Conservation (phyloP, 2,113 vertebrate species). For the Hyaena hyaena region DNA sequence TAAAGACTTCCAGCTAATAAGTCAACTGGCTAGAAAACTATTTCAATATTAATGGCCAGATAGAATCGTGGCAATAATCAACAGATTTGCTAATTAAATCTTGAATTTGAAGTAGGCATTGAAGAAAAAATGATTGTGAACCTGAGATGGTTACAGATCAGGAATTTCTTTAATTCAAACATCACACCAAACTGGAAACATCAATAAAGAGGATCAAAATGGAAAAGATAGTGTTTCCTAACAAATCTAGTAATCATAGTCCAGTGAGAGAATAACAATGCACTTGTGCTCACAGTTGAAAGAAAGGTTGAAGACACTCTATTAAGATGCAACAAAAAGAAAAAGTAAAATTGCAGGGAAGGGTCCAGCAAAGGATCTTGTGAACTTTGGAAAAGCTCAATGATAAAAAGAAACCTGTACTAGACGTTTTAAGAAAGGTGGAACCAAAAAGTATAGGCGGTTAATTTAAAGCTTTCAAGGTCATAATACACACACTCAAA, state of each 20-base stretch:
- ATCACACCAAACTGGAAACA: neutral
- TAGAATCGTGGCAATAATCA: neutral
- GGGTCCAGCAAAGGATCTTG: constrained; percentile 33
- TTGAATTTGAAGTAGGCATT: constrained; percentile 48
- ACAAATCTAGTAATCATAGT: constrained; percentile 57
- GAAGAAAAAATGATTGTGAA: constrained; percentile 23
- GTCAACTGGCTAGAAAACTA: neutral
- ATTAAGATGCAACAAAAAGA: constrained; percentile 60
- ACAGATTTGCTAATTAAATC: constrained; percentile 35
- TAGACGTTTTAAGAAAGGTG: constrained; percentile 57
- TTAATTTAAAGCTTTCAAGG: constrained; percentile 43
- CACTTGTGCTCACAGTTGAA: constrained; percentile 19
- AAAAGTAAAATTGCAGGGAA: constrained; percentile 58
- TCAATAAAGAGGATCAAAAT: constrained; percentile 43
- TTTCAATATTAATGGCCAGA: constrained; percentile 32
- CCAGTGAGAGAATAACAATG: constrained; percentile 30
- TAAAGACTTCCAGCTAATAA: constrained; percentile 16
- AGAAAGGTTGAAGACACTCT: constrained; percentile 47
- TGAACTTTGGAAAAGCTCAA: constrained; percentile 46
- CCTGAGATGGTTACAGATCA: constrained; percentile 27
- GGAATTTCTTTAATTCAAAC: constrained; percentile 68
- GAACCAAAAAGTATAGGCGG: constrained; percentile 52
- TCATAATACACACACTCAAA: neutral
- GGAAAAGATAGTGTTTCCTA: neutral
- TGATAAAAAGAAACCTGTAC: constrained; percentile 35